Evolutionary conservation across 2,888 invertebrate genomes (phyloP).

Genomic region (Conus canariensis): DNA sequence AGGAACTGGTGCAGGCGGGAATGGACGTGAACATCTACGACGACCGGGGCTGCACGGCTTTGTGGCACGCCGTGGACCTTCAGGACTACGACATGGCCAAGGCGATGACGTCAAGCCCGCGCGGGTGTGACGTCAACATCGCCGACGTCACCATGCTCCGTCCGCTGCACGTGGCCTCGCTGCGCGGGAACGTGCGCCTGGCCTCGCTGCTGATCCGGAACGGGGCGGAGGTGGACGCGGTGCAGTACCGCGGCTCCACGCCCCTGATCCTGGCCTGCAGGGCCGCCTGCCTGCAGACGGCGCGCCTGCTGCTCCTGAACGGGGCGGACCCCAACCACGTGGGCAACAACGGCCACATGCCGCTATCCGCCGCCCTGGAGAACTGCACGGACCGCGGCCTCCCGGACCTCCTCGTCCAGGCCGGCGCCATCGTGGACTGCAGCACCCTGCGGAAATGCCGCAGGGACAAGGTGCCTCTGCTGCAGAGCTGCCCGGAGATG

Average conservation of each 20-base stretch:
- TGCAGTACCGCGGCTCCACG: conserved; percentile 68
- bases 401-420: conserved; percentile 62
- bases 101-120: conserved; percentile 51
- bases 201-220: conserved; percentile 62
- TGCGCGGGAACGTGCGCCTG: conserved; percentile 65
- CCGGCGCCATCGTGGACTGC: conserved; percentile 62
- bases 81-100: conserved; percentile 68
- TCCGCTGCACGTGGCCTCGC: conserved; percentile 69
- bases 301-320: conserved; percentile 63
- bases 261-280: conserved; percentile 66
- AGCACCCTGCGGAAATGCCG: conserved; percentile 59
- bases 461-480: conserved; percentile 60
- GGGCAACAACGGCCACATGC: conserved; percentile 67
- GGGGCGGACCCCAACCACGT: conserved; percentile 70
- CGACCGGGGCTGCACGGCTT: conserved; percentile 65
- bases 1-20: conserved; percentile 61
- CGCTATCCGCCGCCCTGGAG: conserved; percentile 65
- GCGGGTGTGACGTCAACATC: conserved; percentile 62
- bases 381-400: conserved; percentile 54
- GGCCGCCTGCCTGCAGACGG: conserved; percentile 57
- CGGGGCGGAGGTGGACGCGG: conserved; percentile 64
- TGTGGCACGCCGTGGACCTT: conserved; percentile 70
- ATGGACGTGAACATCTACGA: conserved; percentile 69
- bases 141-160: conserved; percentile 64
- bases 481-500: conserved; percentile 59